These are phyloP conservation scores for Neolamprologus longior DNA, from an alignment of 2,113 vertebrate genomes.

Conservation along the genomic window DNA sequence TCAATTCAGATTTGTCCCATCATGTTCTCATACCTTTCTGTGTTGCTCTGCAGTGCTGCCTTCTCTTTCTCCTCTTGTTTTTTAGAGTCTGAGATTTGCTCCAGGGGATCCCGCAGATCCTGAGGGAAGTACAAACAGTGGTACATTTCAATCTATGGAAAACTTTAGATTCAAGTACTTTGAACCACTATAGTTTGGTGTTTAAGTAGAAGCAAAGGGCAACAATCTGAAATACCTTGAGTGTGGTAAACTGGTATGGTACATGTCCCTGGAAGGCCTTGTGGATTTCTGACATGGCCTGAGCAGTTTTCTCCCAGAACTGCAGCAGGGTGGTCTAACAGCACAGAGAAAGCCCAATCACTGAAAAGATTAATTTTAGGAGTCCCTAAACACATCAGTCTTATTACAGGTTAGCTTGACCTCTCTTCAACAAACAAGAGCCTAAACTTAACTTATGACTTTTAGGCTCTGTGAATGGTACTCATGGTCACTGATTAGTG, in stretches of 20 bases:
- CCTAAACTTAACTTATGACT: not conserved
- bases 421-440: not conserved
- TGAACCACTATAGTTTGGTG: not conserved
- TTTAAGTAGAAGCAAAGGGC: not conserved
- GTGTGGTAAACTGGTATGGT: conserved; percentile 67
- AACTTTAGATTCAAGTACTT: not conserved
- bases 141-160: not conserved
- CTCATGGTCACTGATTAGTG: not conserved
- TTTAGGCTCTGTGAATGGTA: not conserved
- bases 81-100: conserved; percentile 56
- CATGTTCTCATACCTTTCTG: conserved; percentile 63
- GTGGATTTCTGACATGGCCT: conserved; percentile 69
- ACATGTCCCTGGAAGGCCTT: conserved; percentile 65
- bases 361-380: not conserved
- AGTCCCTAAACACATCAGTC: not conserved
- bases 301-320: conserved; percentile 81
- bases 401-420: not conserved
- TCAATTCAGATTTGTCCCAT: not conserved
- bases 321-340: conserved; percentile 75
- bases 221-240: conserved; percentile 58
- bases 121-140: not conserved
- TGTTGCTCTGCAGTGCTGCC: conserved; percentile 42
- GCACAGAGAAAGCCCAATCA: not conserved
- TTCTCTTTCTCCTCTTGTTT: conserved; percentile 44
- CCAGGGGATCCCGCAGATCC: conserved; percentile 71